These are phyloP conservation scores for Ceraclea dissimilis DNA, from an alignment of 2,888 invertebrate genomes.

Conservation along the genomic window DNA sequence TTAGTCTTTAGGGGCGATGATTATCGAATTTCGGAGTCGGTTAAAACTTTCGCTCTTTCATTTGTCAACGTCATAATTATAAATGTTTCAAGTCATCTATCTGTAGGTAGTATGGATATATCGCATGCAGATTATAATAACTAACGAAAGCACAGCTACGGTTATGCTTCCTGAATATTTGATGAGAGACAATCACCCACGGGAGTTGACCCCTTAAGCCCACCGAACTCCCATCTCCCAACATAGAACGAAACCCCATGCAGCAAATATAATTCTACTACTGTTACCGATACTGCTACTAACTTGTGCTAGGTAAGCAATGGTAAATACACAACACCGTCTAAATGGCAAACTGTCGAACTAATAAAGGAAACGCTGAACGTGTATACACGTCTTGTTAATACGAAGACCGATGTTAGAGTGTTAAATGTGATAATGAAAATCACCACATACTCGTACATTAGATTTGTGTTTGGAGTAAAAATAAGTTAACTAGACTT, in stretches of 20 bases:
- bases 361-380: too few species aligned
- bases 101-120: constrained; percentile 8
- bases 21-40: constrained; percentile 8
- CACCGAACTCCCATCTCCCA: constrained; percentile 7
- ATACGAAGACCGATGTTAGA: too few species aligned
- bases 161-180: constrained; percentile 15
- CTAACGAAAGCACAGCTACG: constrained; percentile 15
- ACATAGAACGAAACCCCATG: background rate
- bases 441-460: too few species aligned
- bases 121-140: constrained; percentile 17
- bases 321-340: too few species aligned
- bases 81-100: constrained; percentile 24
- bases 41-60: constrained; percentile 20
- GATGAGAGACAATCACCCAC: constrained; percentile 12
- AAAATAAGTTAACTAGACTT: too few species aligned
- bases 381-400: too few species aligned
- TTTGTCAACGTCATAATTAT: constrained; percentile 26
- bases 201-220: constrained; percentile 12
- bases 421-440: too few species aligned
- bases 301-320: too few species aligned
- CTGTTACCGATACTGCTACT: too few species aligned
- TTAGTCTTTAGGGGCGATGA: background rate
- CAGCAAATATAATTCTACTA: background rate
- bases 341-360: too few species aligned
- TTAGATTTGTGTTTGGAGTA: too few species aligned